Conservation (phyloP, 2,888 invertebrate genomes). For the Ophioninae sp. region DNA sequence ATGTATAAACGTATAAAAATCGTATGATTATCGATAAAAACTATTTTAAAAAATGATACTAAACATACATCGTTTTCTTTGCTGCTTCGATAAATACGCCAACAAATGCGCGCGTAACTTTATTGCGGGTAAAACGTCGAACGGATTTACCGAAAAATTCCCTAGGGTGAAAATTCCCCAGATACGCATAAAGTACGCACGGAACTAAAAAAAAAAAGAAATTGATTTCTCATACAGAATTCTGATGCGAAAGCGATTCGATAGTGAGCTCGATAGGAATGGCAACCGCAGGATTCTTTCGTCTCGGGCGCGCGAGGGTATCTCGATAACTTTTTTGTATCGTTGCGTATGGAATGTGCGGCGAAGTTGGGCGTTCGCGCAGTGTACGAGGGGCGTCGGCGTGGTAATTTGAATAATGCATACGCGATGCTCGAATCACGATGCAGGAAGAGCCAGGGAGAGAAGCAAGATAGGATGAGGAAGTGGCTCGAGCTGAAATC, state of each 20-base stretch:
- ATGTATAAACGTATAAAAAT: no score
- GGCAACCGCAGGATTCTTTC: conserved; percentile 20
- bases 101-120: no score
- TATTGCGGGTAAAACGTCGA: no score
- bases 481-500: conserved; percentile 44
- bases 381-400: conserved; percentile 36
- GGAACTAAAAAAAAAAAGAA: no score
- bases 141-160: no score
- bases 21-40: no score
- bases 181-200: no score
- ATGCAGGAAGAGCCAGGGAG: conserved; percentile 10
- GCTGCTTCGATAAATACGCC: no score
- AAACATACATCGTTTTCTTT: no score
- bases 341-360: conserved; percentile 31
- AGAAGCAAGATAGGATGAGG: conserved; percentile 47
- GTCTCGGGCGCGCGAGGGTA: neutral
- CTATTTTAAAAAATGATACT: no score
- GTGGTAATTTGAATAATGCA: conserved; percentile 59
- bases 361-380: conserved; percentile 35
- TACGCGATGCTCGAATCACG: conserved; percentile 48
- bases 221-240: no score
- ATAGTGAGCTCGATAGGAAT: conserved; percentile 5
- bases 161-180: no score
- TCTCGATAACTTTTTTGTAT: conserved; percentile 63
- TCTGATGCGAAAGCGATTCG: neutral